Base-by-base conservation (phyloP, 2,797 vertebrate genomes). In the Poeciliopsis infans region DNA sequence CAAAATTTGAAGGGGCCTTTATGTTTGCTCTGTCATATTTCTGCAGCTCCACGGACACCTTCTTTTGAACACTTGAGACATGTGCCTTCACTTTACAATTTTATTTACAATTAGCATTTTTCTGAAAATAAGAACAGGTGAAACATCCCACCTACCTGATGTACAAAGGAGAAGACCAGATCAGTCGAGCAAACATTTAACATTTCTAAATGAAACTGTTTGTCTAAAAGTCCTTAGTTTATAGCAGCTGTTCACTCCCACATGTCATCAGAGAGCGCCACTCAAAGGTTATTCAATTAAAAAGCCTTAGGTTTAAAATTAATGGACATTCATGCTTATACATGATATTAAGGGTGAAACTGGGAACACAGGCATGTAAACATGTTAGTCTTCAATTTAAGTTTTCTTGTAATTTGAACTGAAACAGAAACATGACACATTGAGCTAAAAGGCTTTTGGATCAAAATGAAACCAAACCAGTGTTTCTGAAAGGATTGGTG, bases 401-500 rank as follows among this genome's bases (percentile, higher is more conserved):
- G 41, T 70, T 70, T 70, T 70, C 16, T 43, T 28, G 68, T 46
- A 46, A 70, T 70, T 70, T 28, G 43, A 15, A 45, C 43, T 46
- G 41, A 70, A 45, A 28, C 25, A 0, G 23, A 70, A 70, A 46
- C 43, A 16, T 4, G 25, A 8, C 39, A 12, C 15, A 6, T 10
- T 70, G 7, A 28, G 13, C 68, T 18, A 15, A 16, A 45, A 28
- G 12, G 13, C 13, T 46, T 46, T 46, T 16, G 41, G 68, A 43
- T 69, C 43, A 43, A n/a, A 69, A 13, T 69, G 66, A 69, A 43
- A 43, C n/a, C 10, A 25, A 69, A 46, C 43, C 41, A 70, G 25
- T 72, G 36, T 31, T 31, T 57, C 83, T 77, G 72, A 68, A 85
- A 72, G 57, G 80, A 88, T 57, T 77, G 82, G 78, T 82, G 49